Base-by-base conservation (phyloP, 2,113 vertebrate species). In the Syrmaticus mikado region DNA sequence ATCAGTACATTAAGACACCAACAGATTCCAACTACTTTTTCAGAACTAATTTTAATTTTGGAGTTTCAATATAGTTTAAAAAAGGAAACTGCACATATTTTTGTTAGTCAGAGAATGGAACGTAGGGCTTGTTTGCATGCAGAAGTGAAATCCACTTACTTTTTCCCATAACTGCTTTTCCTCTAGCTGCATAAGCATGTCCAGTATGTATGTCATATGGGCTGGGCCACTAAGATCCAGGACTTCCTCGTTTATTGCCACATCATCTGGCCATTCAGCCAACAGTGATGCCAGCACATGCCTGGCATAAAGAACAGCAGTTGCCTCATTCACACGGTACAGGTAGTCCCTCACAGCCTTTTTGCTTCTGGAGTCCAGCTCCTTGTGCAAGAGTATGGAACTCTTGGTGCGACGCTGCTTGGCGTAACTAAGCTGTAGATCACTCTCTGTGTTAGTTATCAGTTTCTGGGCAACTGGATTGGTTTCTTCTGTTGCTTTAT, bases 141-240 rank as follows among this genome's bases (percentile, higher is more conserved):
- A 36, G 14, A 48, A 79, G 27, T 58, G 46, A 62, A 78, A 90
- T 32, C 22, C 77, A 90, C 92, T 94, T 96, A 99, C 99, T 99
- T 98, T 99, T 94, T 99, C 99, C 98, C 99, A 99, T 8, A 99
- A 95, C 5, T 98, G 98, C 91, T 98, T 99, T 90, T 99, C 99
- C 95, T 99, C 99, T 57, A 99, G 98, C 97, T 99, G 99, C 99
- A 99, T 99, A 32, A 99, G 97, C 99, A 99, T 99, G 96, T 99
- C 99, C 97, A 99, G 97, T 90, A 99, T 99, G 96, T 99, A 99
- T 22, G 99, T 99, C 98, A 99, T 99, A 62, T 99, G 99, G 10
- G 99, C 99, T 13, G 99, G 98, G 5, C 99, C 98, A 25, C 97
- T 99, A 64, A 99, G 98, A 60, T 99, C 99, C 67, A 99, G 97